Base-by-base conservation (phyloP, 2,888 invertebrate genomes). In the Brachypalpus laphriformis region DNA sequence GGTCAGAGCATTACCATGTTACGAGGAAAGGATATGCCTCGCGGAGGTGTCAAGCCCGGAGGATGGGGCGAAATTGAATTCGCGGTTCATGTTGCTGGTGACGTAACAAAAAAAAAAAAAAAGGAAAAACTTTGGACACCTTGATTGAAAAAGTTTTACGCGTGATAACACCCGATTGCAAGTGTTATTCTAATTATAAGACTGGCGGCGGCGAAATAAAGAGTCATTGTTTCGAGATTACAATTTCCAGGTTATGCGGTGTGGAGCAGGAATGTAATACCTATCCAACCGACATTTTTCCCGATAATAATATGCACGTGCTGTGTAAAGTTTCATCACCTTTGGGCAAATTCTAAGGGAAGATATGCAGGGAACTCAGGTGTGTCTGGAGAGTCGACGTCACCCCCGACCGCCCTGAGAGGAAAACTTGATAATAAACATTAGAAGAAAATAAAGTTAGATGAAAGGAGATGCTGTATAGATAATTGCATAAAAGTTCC, bases 81-180 rank as follows among this genome's bases (percentile, higher is more conserved):
- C 51, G 1, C 40, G 7, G 11, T 51, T 51, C 49, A 22, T 18
- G 51, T 37, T 16, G 25, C 14, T 18, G 7, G 14, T 37, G 37
- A 57, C 22, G 57, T 40, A 20, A 47, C 11, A 11, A n/a, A 11
- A 14, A 0, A 34, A 37, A 22, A 56, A 37, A 34, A 45, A 40
- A 31, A 34, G 0, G 28, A 14, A 28, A 37, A 78, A 49, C 63
- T 16, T 34, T 18, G 65, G 59, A 3, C 34, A 65, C 20, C 57
- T 20, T 82, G 77, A 82, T 82, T 77, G 77, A 82, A 77, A 82
- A 82, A 82, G 77, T 82, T 72, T 82, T 77, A 34, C 16, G 25
- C 11, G 49, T 34, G 70, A 75, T 82, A 56, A 75, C 61, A 70
- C 28, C 57, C 57, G 76, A 76, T 76, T 66, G 70, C 31, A 71